Evolutionary conservation across 2,113 vertebrate species (phyloP).

Genomic region (Mirza zaza): DNA sequence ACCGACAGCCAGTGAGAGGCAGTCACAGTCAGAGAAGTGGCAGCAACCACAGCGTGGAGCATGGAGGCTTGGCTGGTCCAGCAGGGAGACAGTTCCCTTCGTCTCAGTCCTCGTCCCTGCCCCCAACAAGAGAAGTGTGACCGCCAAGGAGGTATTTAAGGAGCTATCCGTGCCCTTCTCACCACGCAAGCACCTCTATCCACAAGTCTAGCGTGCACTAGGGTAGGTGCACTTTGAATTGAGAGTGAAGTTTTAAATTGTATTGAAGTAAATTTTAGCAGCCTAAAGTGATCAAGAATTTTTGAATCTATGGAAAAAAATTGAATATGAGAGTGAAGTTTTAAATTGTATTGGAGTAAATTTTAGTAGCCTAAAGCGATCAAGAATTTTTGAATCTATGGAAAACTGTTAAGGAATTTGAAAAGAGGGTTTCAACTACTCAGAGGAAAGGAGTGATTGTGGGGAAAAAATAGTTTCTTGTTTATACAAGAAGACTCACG

Average conservation of each 20-base stretch:
- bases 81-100: background rate
- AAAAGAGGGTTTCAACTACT: background rate
- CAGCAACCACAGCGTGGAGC: background rate
- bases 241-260: background rate
- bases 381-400: background rate
- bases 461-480: background rate
- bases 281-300: background rate
- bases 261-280: background rate
- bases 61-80: background rate
- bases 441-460: background rate
- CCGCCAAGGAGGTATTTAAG: background rate
- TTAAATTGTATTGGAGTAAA: background rate
- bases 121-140: background rate
- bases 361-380: background rate
- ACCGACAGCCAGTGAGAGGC: background rate
- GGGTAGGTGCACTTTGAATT: background rate
- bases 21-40: background rate
- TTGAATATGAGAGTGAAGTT: background rate
- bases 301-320: background rate
- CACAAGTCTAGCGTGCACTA: rapidly evolving
- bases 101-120: background rate
- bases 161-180: rapidly evolving
- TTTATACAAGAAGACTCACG: background rate
- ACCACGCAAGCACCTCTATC: rapidly evolving
- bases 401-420: background rate